phyloP scores from a whole-genome alignment of 2,113 vertebrate genomes.

The Emydura subglobosa region DNA sequence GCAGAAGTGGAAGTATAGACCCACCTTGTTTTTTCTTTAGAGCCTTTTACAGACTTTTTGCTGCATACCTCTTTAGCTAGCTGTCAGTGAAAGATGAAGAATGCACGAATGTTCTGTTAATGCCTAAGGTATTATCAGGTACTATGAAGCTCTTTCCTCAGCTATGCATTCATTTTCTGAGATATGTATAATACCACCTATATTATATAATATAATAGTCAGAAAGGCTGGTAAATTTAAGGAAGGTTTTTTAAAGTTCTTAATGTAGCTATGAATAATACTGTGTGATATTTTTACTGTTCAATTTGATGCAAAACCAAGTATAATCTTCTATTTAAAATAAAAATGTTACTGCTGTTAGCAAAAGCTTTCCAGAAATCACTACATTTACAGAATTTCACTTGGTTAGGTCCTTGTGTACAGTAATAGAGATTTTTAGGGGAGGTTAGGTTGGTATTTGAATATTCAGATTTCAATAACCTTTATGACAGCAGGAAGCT shows the following conservation, averaged over 20 bases:
- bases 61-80: constrained; percentile 61
- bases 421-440: fast-evolving
- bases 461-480: neutral
- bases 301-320: neutral
- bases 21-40: neutral
- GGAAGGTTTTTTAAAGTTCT: neutral
- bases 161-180: constrained; percentile 49
- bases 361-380: neutral
- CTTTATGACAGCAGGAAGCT: neutral
- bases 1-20: neutral
- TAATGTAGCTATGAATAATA: neutral
- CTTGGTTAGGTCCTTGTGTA: neutral
- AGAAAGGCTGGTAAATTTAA: neutral
- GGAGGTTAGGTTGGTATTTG: neutral
- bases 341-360: neutral
- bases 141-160: constrained; percentile 45
- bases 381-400: neutral
- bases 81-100: constrained; percentile 76
- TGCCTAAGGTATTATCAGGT: constrained; percentile 63
- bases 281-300: neutral
- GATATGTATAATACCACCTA: constrained; percentile 9
- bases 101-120: constrained; percentile 54
- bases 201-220: too few species aligned
- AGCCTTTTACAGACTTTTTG: constrained; percentile 45
- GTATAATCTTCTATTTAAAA: neutral